These are phyloP conservation scores for Melozone crissalis DNA, from an alignment of 2,113 vertebrate species.

Conservation along the genomic window DNA sequence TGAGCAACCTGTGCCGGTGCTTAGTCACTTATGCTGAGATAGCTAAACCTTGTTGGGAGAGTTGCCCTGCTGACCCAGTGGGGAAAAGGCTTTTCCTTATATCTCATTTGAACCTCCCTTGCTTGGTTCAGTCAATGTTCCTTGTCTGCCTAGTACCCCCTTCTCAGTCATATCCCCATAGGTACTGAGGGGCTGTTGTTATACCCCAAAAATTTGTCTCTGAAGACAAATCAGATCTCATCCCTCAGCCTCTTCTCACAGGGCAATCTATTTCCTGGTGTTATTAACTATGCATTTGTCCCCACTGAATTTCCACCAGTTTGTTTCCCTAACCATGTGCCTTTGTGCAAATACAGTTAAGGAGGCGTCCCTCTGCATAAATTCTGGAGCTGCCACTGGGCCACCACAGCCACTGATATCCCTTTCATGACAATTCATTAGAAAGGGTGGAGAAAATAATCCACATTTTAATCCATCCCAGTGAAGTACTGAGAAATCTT, in stretches of 20 bases:
- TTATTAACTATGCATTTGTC: neutral
- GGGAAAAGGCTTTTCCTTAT: neutral
- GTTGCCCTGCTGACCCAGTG: rapidly evolving
- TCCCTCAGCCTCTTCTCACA: neutral
- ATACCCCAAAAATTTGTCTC: neutral
- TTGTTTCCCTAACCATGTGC: neutral
- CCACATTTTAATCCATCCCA: neutral
- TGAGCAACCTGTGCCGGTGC: neutral
- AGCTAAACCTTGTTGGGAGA: rapidly evolving
- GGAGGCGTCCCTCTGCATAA: neutral
- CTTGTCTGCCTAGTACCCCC: neutral
- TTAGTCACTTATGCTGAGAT: neutral
- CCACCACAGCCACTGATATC: neutral
- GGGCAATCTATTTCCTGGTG: neutral
- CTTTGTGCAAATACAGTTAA: neutral
- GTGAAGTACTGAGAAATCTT: neutral
- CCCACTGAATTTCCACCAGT: neutral
- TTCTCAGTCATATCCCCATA: neutral
- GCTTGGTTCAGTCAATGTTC: neutral
- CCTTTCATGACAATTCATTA: neutral
- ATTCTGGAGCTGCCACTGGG: neutral
- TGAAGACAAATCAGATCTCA: neutral
- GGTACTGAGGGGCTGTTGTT: neutral
- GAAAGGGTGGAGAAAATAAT: neutral
- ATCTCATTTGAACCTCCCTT: neutral